Evolutionary conservation across 2,797 vertebrate genomes (phyloP).

Genomic region (Diplodus sargus): DNA sequence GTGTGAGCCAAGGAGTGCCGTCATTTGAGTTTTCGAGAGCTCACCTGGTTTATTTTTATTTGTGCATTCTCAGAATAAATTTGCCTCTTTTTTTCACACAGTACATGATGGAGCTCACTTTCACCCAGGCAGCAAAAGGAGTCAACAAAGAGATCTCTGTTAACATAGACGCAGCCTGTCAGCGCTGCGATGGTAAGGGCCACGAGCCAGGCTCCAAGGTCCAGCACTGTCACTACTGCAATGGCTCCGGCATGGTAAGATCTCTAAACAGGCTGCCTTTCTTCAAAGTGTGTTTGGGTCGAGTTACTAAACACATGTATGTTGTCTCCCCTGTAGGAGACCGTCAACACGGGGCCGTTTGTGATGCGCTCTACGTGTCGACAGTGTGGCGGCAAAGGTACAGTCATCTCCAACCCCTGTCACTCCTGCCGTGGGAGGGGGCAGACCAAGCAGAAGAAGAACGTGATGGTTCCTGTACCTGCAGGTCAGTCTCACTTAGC

Average conservation of each 20-base stretch:
- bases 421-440: constrained; percentile 89
- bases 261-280: fast-evolving
- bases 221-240: constrained; percentile 93
- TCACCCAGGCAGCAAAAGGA: constrained; percentile 96
- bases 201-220: constrained; percentile 93
- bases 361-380: constrained; percentile 98
- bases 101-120: constrained; percentile 97
- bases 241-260: constrained; percentile 95
- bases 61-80: neutral
- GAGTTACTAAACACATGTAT: neutral
- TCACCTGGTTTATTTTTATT: neutral
- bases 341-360: constrained; percentile 95
- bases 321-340: constrained; percentile 86
- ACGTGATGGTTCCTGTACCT: constrained; percentile 93
- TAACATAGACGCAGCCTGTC: constrained; percentile 89
- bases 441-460: constrained; percentile 94
- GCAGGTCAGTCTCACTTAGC: constrained; percentile 86
- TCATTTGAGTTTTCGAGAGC: neutral
- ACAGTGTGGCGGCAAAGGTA: constrained; percentile 91
- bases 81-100: constrained; percentile 56
- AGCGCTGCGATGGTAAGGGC: constrained; percentile 91
- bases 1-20: constrained; percentile 10
- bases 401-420: constrained; percentile 90
- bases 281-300: neutral
- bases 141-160: constrained; percentile 96